Conservation (phyloP, 2,888 invertebrate species). For the Amaurobius ferox region DNA sequence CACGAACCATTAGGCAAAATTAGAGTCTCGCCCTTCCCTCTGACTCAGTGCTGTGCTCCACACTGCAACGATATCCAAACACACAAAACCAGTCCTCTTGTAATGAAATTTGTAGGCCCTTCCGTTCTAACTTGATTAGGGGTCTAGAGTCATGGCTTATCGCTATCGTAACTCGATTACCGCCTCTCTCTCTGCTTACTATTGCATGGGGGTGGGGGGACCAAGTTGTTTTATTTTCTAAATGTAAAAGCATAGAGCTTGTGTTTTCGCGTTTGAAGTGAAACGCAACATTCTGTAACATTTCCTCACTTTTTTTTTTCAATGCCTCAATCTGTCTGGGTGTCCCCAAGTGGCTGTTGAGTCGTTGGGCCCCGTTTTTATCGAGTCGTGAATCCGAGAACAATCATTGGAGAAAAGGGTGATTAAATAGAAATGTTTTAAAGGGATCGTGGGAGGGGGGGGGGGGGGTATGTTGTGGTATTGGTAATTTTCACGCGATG, state of each 20-base stretch:
- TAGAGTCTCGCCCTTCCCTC: neutral
- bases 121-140: neutral
- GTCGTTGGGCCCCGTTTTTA: neutral
- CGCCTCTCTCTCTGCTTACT: neutral
- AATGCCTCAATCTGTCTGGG: neutral
- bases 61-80: neutral
- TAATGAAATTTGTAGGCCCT: constrained; percentile 9
- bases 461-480: neutral
- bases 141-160: constrained; percentile 6
- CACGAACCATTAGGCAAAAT: constrained; percentile 10
- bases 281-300: neutral
- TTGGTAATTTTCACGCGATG: neutral
- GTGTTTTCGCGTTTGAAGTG: neutral
- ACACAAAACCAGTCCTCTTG: neutral
- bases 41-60: neutral
- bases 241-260: neutral
- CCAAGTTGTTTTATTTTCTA: neutral
- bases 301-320: neutral
- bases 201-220: neutral
- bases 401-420: neutral
- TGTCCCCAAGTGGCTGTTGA: neutral
- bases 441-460: neutral
- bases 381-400: neutral
- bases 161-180: constrained; percentile 11
- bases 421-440: neutral